Evolutionary conservation across 2,888 invertebrate genomes (phyloP).

Genomic region (Orgyia antiqua): DNA sequence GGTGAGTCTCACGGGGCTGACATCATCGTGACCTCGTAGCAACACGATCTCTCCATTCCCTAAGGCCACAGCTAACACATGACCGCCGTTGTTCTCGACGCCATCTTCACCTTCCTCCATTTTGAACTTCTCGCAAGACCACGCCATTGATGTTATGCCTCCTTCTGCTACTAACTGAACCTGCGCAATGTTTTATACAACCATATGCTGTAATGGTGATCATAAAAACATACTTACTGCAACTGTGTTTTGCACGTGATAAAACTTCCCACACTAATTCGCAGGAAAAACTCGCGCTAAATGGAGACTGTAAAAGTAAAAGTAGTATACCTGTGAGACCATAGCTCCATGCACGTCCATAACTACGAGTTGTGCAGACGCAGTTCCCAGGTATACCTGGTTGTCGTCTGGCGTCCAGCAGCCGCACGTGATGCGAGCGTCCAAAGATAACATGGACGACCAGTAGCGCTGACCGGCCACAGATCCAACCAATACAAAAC

Average conservation of each 20-base stretch:
- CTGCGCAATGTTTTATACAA: constrained; percentile 26
- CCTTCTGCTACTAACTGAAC: constrained; percentile 92
- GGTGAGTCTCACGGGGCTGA: constrained; percentile 90
- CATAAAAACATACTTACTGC: too few relatives aligned
- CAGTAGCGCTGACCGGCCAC: constrained; percentile 98
- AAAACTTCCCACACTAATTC: too few relatives aligned
- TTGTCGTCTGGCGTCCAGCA: constrained; percentile 99
- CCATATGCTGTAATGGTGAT: too few relatives aligned
- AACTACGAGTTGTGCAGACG: constrained; percentile 95
- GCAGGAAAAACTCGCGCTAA: too few relatives aligned
- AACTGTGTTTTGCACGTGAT: too few relatives aligned
- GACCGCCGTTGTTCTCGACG: constrained; percentile 78
- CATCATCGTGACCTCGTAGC: constrained; percentile 94
- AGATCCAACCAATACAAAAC: constrained; percentile 98
- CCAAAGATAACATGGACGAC: constrained; percentile 97
- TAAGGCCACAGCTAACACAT: constrained; percentile 91
- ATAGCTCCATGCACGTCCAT: constrained; percentile 98
- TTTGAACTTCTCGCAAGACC: constrained; percentile 98
- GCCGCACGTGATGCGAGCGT: constrained; percentile 96
- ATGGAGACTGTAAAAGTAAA: too few relatives aligned
- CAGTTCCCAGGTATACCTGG: constrained; percentile 97
- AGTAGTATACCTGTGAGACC: constrained; percentile 88
- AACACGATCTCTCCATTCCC: constrained; percentile 93
- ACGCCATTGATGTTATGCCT: constrained; percentile 93
- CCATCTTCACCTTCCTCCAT: constrained; percentile 96